phyloP scores from a whole-genome alignment of 2,113 vertebrate genomes.

The Rafetus swinhoei region DNA sequence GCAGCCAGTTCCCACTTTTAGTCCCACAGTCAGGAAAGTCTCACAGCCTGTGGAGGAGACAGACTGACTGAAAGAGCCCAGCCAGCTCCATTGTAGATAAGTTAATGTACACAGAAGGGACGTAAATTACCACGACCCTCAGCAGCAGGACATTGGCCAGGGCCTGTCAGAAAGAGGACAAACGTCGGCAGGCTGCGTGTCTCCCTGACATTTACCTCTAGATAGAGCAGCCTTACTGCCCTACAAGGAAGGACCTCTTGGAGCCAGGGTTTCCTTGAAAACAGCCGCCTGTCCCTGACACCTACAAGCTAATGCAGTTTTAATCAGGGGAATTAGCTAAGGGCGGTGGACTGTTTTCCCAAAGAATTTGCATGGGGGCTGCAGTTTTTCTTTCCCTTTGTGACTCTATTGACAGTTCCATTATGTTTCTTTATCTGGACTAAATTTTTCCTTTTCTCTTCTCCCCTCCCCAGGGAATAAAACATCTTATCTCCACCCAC shows the following conservation, averaged over 20 bases:
- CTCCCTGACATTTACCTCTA: constrained; percentile 79
- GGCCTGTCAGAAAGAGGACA: constrained; percentile 96
- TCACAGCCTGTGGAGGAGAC: constrained; percentile 93
- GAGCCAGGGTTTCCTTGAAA: constrained; percentile 90
- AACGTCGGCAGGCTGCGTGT: constrained; percentile 84
- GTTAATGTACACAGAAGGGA: constrained; percentile 95
- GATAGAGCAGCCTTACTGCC: constrained; percentile 76
- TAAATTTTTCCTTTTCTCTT: neutral
- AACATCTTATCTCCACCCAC: constrained; percentile 63
- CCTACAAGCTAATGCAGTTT: constrained; percentile 81
- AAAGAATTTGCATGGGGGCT: constrained; percentile 49
- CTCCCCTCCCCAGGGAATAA: neutral
- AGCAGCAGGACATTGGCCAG: constrained; percentile 99
- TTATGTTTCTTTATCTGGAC: constrained; percentile 44
- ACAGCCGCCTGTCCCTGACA: constrained; percentile 84
- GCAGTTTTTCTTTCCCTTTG: constrained; percentile 13
- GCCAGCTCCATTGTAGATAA: constrained; percentile 97
- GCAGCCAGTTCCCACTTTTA: constrained; percentile 80
- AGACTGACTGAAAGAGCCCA: constrained; percentile 93
- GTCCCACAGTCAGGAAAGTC: constrained; percentile 89
- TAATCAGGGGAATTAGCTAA: constrained; percentile 81
- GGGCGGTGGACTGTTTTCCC: constrained; percentile 70
- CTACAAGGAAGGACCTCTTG: constrained; percentile 79
- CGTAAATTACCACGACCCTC: constrained; percentile 97
- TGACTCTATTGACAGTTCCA: constrained; percentile 29